These are phyloP conservation scores for Ceuthmochares aereus DNA, from an alignment of 2,113 vertebrate genomes.

Conservation along the genomic window DNA sequence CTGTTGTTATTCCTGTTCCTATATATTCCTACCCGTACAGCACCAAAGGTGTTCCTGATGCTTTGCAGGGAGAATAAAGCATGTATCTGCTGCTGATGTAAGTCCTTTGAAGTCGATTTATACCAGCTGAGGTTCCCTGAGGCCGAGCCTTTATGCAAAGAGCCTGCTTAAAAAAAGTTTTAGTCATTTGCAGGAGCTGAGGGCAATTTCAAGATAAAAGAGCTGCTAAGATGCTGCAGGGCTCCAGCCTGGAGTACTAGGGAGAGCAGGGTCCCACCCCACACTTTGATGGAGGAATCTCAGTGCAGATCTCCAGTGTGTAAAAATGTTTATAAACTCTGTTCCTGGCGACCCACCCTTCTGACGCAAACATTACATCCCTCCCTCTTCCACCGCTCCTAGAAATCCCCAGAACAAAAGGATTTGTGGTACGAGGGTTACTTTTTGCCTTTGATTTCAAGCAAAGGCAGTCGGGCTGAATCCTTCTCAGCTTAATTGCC, in stretches of 20 bases:
- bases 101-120: neutral
- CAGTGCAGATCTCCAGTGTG: neutral
- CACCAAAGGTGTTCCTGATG: neutral
- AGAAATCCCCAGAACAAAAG: neutral
- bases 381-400: neutral
- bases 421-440: neutral
- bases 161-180: neutral
- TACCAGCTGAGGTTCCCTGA: conserved; percentile 25
- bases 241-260: neutral
- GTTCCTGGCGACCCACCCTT: neutral
- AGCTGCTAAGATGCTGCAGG: neutral
- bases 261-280: neutral
- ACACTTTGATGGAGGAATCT: conserved; percentile 20
- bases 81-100: neutral
- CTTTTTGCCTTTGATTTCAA: neutral
- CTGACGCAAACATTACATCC: neutral
- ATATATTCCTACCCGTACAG: no score
- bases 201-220: conserved; percentile 24
- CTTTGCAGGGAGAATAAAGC: neutral
- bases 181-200: neutral
- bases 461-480: neutral
- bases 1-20: neutral
- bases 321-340: neutral
- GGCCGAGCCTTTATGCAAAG: conserved; percentile 51
- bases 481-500: neutral